Percentiles rank a stretch among this genome's conserved stretches.
Evolutionary conservation across 1,140 invertebrate genomes (phyloP).

Genomic region (Solen grandis): DNA sequence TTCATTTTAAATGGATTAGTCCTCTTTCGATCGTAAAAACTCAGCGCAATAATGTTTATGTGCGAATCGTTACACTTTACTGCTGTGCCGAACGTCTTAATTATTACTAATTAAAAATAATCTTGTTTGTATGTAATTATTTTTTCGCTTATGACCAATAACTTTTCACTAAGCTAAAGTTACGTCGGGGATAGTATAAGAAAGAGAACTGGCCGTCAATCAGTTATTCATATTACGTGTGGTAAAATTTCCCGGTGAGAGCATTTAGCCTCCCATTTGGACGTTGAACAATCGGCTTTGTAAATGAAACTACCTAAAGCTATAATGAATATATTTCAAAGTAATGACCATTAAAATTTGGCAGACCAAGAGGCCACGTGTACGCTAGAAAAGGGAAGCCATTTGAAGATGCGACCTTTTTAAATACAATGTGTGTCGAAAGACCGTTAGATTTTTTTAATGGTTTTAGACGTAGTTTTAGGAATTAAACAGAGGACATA

Average conservation of each 20-base stretch:
- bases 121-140: slow-evolving; percentile 45
- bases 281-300: no score
- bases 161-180: neutral
- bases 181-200: neutral
- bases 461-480: no score
- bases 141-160: neutral
- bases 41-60: slow-evolving; percentile 44
- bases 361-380: no score
- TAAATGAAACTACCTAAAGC: no score
- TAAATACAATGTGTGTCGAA: no score
- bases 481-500: no score
- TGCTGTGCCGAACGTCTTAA: slow-evolving; percentile 11
- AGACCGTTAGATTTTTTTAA: no score
- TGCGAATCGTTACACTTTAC: slow-evolving; percentile 40
- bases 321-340: no score
- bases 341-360: no score
- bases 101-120: slow-evolving; percentile 34
- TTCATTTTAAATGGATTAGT: slow-evolving; percentile 39
- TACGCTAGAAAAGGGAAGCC: no score
- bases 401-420: no score
- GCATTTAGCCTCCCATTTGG: neutral
- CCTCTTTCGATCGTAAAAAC: slow-evolving; percentile 23
- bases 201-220: neutral
- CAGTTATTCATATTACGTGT: neutral
- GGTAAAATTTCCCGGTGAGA: neutral